Evolutionary conservation across 2,113 vertebrate species (phyloP), one percentile per base, ranked within the genome.

Genomic region (Thymallus thymallus): DNA sequence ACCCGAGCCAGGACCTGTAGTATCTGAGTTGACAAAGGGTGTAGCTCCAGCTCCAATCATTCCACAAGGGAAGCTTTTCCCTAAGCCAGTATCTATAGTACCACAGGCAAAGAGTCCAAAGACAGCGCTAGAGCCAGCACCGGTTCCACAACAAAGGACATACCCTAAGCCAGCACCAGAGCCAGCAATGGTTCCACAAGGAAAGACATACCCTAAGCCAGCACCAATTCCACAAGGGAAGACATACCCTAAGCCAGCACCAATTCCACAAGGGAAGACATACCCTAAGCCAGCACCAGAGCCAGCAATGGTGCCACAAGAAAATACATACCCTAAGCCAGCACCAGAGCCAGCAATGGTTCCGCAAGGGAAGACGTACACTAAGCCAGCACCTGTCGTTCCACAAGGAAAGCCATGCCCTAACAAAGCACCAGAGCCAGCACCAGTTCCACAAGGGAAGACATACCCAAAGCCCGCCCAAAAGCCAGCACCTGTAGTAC

Each of bases 21-120:
- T 30, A 16, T 81, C 80, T 2, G 63, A 77, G 60, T 77, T 72
- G 14, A 63, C 82, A 30, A 22, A 63, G 35, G 60, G 32, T 20
- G 75, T 45, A 71, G 78, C 56, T 10, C 76, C 64, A 9, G 26
- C 6, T 64, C 14, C 16, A 48, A 55, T 58, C 23, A 16, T 51
- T 16, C 67, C 41, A 26, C 62, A 65, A 18, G 62, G 63, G 0
- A 29, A 65, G 5, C 10, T n/a, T 4, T 22, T 4, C 13, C 16
- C 55, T 26, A 76, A 64, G 10, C 73, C 75, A 20, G 32, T 20
- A 26, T 58, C 63, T 16, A 16, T 41, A 29, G 24, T 46, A 22
- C 66, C 76, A n/a, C 73, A 75, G 62, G 70, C 26, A 32, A 74
- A 12, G 18, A 3, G 5, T 55, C 55, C 23, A 68, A 70, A 81